Evolutionary conservation across 92 coral and sea anemone genomes (phyloP), one percentile per base, ranked within the genome.

Genomic region (Bergia puertoricense): DNA sequence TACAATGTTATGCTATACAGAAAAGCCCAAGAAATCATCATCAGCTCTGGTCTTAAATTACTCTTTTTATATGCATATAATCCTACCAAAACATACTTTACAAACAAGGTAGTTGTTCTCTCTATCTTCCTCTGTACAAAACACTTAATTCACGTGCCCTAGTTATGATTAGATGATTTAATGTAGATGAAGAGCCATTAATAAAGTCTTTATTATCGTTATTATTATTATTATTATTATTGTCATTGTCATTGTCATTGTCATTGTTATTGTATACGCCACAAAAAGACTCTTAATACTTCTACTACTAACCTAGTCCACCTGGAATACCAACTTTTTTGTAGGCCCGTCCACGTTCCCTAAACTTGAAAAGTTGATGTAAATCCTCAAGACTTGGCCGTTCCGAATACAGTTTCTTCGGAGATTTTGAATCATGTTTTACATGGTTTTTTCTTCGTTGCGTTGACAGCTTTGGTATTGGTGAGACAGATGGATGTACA

Each of bases 1-100:
- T 97, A 97, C 99, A 95, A 97, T 97, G 99, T 95, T 97, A 96
- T 97, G 99, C 99, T 97, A 97, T 43, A 89, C 89, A 92, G 95
- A 72, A 54, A 90, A 56, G 90, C 95, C 91, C 85, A n/a, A 13
- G 59, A n/a, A n/a, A 43, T 23, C 41, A 8, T 14, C 18, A n/a
- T 68, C 14, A 20, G 59, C 2, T 54, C 59, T 54, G 59, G 16
- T 13, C 59, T 11, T 54, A 54, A 8, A 13, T 11, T 1, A 54
- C 2, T 0, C 16, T 54, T 11, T 54, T 11, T 54, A 15, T 2
- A 11, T 11, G 59, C 59, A 1, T 0, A 54, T 54, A 54, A 54
- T 1, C 14, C 59, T 54, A 11, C 59, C 16, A 54, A 54, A 11
- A 10, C 14, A 13, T 54, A 54, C 59, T 54, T 54, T 15, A 54